Base-by-base conservation (phyloP, 2,113 vertebrate species). In the Holacanthus passer region DNA sequence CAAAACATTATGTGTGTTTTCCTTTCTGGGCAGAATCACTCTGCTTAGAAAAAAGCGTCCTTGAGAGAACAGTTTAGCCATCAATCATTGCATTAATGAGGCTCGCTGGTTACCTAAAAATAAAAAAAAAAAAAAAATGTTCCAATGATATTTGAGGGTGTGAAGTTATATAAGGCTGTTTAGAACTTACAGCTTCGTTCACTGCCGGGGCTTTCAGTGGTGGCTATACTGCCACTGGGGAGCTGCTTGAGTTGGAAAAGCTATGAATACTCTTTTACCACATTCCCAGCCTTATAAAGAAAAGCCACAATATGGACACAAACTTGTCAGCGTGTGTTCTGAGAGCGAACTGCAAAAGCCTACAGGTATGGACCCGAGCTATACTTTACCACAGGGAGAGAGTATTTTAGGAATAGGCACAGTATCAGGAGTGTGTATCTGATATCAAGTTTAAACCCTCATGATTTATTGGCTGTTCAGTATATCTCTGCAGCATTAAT, bases 141-240 rank as follows among this genome's bases (percentile, higher is more conserved):
- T 85, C 75, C 74, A 79, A 66, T 79, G 75, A 89, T 87, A 88
- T 83, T 86, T 87, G 56, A 83, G 80, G 82, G 76, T 86, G 87
- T 89, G 77, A 85, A 82, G 81, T 88, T 92, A 90, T 87, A 90
- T 90, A 91, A 91, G 79, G 66, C 59, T 88, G 88, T 89, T 90
- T 90, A 86, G 88, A 87, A 92, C 66, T 58, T 75, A 71, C 69
- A 81, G 85, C 74, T 88, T 85, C 90, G 88, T 89, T 87, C 86
- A 84, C 78, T 81, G 77, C 79, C 50, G 73, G 72, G 76, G 65
- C 82, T 82, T 82, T 81, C 58, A 80, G 91, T 70, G 86, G 86
- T 89, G 78, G 82, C 74, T 84, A n/a, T 63, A 66, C 52, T 67
- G 77, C 84, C 88, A 89, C 83, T 76, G 48, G 87, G 86, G 87